Evolutionary conservation across 2,888 invertebrate genomes (phyloP).

Genomic region (Dynastes maya): DNA sequence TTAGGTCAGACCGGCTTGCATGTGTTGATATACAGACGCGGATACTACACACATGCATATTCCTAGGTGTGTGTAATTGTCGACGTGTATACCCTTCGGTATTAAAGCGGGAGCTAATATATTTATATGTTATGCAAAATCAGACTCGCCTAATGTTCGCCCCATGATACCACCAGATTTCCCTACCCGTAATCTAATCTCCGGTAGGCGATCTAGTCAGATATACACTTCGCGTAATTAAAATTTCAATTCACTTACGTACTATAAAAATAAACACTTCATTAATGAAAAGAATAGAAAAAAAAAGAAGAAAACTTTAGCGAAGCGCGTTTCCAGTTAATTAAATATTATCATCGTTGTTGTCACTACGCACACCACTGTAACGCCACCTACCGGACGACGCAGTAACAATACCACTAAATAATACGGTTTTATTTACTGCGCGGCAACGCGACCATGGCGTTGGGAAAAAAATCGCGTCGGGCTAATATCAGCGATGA

Average conservation of each 20-base stretch:
- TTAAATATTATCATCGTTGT: conserved; percentile 41
- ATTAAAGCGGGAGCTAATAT: conserved; percentile 21
- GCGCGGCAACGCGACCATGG: neutral
- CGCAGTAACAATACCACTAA: conserved; percentile 20
- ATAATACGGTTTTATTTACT: conserved; percentile 45
- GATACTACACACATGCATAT: neutral
- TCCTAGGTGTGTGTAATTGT: conserved; percentile 7
- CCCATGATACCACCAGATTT: conserved; percentile 28
- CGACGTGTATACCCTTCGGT: neutral
- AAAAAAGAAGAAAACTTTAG: neutral
- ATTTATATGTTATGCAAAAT: conserved; percentile 44
- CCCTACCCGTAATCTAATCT: conserved; percentile 32
- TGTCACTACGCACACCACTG: neutral
- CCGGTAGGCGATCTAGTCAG: conserved; percentile 23
- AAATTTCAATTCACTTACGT: conserved; percentile 39
- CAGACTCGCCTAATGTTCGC: conserved; percentile 36
- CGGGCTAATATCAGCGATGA: conserved; percentile 37
- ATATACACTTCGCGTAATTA: conserved; percentile 41
- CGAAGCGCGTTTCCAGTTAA: conserved; percentile 36
- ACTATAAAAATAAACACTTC: conserved; percentile 46
- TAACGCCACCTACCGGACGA: conserved; percentile 3
- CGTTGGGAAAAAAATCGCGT: conserved; percentile 37
- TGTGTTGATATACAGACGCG: neutral
- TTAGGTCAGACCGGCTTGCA: conserved; percentile 4
- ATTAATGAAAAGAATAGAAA: conserved; percentile 25